These are phyloP conservation scores for Poicephalus meyeri DNA, from an alignment of 2,113 vertebrate genomes.

Conservation along the genomic window DNA sequence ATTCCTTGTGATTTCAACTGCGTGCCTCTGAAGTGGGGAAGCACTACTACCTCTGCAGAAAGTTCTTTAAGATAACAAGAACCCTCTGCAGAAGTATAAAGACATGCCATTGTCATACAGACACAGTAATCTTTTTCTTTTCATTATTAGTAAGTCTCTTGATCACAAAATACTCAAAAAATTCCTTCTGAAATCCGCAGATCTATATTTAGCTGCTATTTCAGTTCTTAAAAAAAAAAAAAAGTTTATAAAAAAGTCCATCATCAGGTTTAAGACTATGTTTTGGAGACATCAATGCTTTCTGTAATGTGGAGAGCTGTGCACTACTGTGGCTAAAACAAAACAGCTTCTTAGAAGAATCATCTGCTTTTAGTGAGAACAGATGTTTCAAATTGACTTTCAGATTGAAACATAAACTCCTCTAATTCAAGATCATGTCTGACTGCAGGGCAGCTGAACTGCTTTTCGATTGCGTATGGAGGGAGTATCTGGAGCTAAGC, in stretches of 20 bases:
- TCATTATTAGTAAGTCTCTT: not conserved
- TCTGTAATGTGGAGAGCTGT: not conserved
- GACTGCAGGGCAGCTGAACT: not conserved
- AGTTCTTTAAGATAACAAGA: not conserved
- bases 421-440: not conserved
- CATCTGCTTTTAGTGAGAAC: not conserved
- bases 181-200: not conserved
- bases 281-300: not conserved
- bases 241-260: not conserved
- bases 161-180: not conserved
- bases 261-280: not conserved
- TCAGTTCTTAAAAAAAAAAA: not conserved
- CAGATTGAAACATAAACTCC: not conserved
- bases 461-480: not conserved
- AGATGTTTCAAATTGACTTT: not conserved
- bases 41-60: not conserved
- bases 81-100: not conserved
- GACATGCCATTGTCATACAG: not conserved
- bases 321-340: not conserved
- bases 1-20: not conserved
- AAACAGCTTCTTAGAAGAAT: not conserved
- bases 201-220: not conserved
- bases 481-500: not conserved
- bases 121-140: not conserved
- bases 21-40: not conserved